Conservation (phyloP, 2,797 vertebrate genomes). For the Mus spretus region DNA sequence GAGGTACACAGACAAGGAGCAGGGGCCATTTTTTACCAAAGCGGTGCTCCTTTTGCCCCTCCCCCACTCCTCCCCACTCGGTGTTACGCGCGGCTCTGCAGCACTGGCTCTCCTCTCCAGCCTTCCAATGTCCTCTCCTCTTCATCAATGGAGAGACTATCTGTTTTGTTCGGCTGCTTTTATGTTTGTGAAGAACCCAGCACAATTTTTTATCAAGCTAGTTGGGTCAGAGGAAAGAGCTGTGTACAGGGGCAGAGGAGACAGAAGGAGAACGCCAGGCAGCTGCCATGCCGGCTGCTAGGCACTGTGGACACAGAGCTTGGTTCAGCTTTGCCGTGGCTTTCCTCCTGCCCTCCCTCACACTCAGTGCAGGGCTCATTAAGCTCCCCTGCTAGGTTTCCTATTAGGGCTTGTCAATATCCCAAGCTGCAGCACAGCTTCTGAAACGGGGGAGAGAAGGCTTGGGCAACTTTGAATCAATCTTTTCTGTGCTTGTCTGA, state of each 20-base stretch:
- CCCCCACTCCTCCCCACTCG: rapidly evolving
- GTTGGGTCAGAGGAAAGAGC: conserved; percentile 72
- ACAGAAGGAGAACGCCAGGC: conserved; percentile 23
- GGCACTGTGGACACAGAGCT: conserved; percentile 13
- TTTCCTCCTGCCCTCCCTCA: conserved; percentile 47
- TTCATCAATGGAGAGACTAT: conserved; percentile 55
- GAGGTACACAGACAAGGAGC: conserved; percentile 70
- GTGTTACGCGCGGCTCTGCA: rapidly evolving
- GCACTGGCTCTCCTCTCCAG: background rate
- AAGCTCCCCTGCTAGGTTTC: conserved; percentile 33
- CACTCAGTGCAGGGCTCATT: conserved; percentile 39
- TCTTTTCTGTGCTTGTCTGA: background rate
- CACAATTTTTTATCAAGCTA: conserved; percentile 48
- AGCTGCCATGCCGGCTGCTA: conserved; percentile 75
- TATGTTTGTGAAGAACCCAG: conserved; percentile 10
- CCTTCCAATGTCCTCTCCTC: background rate
- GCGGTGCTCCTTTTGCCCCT: conserved; percentile 69
- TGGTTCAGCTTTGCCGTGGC: conserved; percentile 15
- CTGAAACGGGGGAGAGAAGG: background rate
- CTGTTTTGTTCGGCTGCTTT: background rate
- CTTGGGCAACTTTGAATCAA: background rate
- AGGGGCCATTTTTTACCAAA: conserved; percentile 73
- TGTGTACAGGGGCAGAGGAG: conserved; percentile 1
- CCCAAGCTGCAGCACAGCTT: background rate
- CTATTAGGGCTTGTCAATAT: conserved; percentile 57